Conservation (phyloP, 1,140 invertebrate species). For the Drosophila trapezifrons region DNA sequence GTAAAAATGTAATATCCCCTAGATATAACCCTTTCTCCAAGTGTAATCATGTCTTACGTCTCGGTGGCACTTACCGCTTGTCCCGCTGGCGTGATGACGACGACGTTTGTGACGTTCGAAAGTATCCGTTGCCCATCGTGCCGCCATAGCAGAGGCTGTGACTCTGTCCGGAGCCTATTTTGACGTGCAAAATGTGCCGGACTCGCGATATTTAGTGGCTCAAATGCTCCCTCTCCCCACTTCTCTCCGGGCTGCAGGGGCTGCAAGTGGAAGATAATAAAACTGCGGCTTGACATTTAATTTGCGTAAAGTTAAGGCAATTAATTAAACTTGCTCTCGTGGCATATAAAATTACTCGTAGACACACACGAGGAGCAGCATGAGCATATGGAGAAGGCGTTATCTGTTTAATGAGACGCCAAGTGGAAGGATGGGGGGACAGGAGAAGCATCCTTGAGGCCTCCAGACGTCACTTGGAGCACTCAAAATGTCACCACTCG, state of each 20-base stretch:
- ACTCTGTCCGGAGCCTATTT: slow-evolving; percentile 84
- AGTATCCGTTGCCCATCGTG: slow-evolving; percentile 83
- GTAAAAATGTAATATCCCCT: not conserved
- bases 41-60: slow-evolving; percentile 3
- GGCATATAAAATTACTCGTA: slow-evolving; percentile 2
- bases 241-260: not conserved
- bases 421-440: slow-evolving; percentile 12
- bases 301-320: slow-evolving; percentile 45
- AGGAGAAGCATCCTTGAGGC: slow-evolving; percentile 32
- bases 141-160: slow-evolving; percentile 84
- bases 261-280: slow-evolving; percentile 57
- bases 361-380: not conserved
- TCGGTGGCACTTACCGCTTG: slow-evolving; percentile 76
- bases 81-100: slow-evolving; percentile 71
- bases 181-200: slow-evolving; percentile 77
- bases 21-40: not conserved
- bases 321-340: slow-evolving; percentile 55
- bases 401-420: slow-evolving; percentile 43
- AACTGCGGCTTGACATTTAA: slow-evolving; percentile 49
- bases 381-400: too few species aligned
- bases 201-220: slow-evolving; percentile 24
- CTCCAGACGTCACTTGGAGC: slow-evolving; percentile 16
- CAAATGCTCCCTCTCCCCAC: not conserved
- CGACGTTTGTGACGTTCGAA: slow-evolving; percentile 83
- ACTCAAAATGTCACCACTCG: slow-evolving; percentile 33